phyloP scores from a whole-genome alignment of 2,113 vertebrate species.

The Lates calcarifer region DNA sequence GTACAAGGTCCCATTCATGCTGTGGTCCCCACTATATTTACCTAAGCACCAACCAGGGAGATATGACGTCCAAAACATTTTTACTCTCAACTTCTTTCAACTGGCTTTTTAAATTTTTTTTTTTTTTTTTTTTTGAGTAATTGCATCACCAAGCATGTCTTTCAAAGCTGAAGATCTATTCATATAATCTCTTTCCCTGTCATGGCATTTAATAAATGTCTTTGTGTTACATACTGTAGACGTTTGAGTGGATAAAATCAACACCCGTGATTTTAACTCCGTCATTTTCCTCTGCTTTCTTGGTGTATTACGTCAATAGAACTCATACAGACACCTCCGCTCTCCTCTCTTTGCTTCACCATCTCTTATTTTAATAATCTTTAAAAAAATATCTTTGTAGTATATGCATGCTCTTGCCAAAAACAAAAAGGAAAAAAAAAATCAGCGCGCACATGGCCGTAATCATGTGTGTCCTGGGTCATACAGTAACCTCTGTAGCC shows the following conservation, averaged over 20 bases:
- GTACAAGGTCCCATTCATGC: conserved; percentile 79
- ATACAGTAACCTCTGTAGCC: conserved; percentile 56
- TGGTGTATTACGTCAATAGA: conserved; percentile 12
- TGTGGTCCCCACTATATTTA: conserved; percentile 69
- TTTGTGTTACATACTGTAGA: conserved; percentile 18
- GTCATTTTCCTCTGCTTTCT: conserved; percentile 31
- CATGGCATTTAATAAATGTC: conserved; percentile 32
- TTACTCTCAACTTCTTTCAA: conserved; percentile 58
- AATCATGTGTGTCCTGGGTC: conserved; percentile 64
- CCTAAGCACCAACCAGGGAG: conserved; percentile 62
- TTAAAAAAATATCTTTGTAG: not conserved
- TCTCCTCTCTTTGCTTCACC: conserved; percentile 1
- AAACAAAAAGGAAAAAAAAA: not conserved
- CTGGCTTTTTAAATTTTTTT: not conserved
- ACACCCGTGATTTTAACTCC: conserved; percentile 43
- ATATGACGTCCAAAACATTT: conserved; percentile 69
- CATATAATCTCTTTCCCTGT: conserved; percentile 3
- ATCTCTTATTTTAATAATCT: not conserved
- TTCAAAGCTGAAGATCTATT: not conserved
- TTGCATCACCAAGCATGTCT: conserved; percentile 9
- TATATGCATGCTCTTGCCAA: conserved; percentile 2
- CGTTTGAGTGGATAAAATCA: conserved; percentile 6
- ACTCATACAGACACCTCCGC: conserved; percentile 12
- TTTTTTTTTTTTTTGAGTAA: conserved; percentile 5
- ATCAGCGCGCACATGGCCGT: conserved; percentile 14